Base-by-base conservation (phyloP, 1,140 invertebrate genomes). In the Lordiphosa stackelbergi region DNA sequence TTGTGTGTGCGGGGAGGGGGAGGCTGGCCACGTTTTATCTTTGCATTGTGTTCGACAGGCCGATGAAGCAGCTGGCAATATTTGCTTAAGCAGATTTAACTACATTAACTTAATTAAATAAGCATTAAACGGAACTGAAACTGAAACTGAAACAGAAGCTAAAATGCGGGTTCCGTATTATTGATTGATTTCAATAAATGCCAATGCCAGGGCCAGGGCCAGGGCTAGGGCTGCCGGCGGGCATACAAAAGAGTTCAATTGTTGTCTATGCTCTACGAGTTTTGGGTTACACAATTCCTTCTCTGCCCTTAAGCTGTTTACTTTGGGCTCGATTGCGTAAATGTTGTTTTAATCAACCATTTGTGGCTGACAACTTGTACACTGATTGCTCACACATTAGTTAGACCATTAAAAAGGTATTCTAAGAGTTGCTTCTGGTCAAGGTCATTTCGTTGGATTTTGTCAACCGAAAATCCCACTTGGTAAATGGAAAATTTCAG, bases 101-200 rank as follows among this genome's bases (percentile, higher is more conserved):
- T 83, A 83, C 77, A 83, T 83, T 83, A 83, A 83, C 72, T 77
- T 77, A 81, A 83, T 83, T 83, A 83, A 83, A 83, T 77, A 83
- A 81, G 77, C 75, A 72, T 81, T 81, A 83, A 83, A 68, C 68
- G 75, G 62, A 63, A 53, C 40, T 60, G 36, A 51, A 53, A 47
- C 24, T 41, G 41, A 52, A 51, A 53, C 12, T 31, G 19, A 57
- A 24, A 35, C 16, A 37, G 16, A 37, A 12, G 51, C 24, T 35
- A 34, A 11, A 9, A 36, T 37, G 56, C 37, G 16, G 49, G 49
- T 37, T 53, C 40, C 52, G 43, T 46, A 46, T 62, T 77, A 83
- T 83, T 83, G 77, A 83, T 83, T 83, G 77, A 83, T 77, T 84
- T 65, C 63, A 59, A 68, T 79, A 71, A 81, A 81, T 74, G 75